A percentile compares a stretch with the other conserved stretches of the same genome.
These are phyloP conservation scores for Seriola quinqueradiata DNA, from an alignment of 2,113 vertebrate species.

Conservation along the genomic window DNA sequence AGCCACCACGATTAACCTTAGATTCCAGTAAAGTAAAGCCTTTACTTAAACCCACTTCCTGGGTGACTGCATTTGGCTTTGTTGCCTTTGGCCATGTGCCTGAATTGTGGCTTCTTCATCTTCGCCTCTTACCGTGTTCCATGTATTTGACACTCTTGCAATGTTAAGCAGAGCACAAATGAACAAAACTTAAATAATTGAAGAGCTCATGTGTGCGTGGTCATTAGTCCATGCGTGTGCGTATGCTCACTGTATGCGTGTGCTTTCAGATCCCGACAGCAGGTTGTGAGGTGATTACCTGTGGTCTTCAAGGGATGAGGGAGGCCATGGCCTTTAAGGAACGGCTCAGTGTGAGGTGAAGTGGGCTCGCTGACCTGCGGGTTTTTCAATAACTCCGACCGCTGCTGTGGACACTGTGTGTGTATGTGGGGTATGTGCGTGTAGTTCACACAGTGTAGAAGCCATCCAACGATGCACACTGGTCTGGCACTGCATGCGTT, in stretches of 20 bases:
- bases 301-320: constrained; percentile 15
- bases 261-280: constrained; percentile 13
- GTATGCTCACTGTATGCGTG: background rate
- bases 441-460: background rate
- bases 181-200: constrained; percentile 22
- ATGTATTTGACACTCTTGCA: background rate
- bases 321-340: constrained; percentile 27
- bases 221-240: background rate
- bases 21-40: background rate
- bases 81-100: background rate
- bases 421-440: background rate
- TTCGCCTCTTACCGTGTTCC: background rate
- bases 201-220: background rate
- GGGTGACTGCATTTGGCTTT: background rate
- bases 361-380: background rate
- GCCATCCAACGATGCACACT: background rate
- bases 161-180: background rate
- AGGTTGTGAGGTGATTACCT: constrained; percentile 33
- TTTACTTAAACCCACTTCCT: constrained; percentile 3
- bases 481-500: background rate
- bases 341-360: constrained; percentile 17
- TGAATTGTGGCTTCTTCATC: background rate
- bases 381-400: constrained; percentile 16
- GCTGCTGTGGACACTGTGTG: background rate
- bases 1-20: background rate